Conservation (phyloP, 2,797 vertebrate genomes). For the Percopsis omiscomaycus region DNA sequence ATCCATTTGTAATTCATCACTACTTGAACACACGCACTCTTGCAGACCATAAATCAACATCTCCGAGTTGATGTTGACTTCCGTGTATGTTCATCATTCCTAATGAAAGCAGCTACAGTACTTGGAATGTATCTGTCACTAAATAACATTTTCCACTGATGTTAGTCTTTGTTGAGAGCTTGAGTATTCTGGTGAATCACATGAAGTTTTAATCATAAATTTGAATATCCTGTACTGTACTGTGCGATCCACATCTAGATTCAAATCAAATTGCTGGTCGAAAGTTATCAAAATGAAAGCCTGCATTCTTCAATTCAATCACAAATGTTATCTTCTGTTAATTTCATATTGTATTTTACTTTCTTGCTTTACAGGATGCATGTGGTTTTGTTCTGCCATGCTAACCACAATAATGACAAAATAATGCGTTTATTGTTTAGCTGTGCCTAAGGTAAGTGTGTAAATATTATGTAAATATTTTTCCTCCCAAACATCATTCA, state of each 20-base stretch:
- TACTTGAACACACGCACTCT: too few species aligned
- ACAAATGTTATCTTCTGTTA: conserved; percentile 13
- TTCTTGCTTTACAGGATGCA: conserved; percentile 48
- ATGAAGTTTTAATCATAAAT: conserved; percentile 32
- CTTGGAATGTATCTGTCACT: neutral
- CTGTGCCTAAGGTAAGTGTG: neutral
- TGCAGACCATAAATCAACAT: too few species aligned
- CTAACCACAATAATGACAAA: conserved; percentile 43
- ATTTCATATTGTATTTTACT: conserved; percentile 55
- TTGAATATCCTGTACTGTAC: conserved; percentile 4
- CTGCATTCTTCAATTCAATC: neutral
- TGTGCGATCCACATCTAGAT: conserved; percentile 22
- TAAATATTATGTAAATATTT: conserved; percentile 20
- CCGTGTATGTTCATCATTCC: too few species aligned
- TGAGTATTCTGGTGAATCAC: conserved; percentile 46
- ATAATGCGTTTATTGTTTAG: conserved; percentile 17
- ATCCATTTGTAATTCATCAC: too few species aligned
- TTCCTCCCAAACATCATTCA: conserved; percentile 12
- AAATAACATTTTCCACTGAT: conserved; percentile 17
- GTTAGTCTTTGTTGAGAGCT: conserved; percentile 24
- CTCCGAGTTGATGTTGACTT: too few species aligned
- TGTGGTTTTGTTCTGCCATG: conserved; percentile 42
- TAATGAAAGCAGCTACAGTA: too few species aligned
- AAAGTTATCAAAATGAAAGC: conserved; percentile 41
- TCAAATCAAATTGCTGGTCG: conserved; percentile 43